Evolutionary conservation across 1,140 invertebrate genomes (phyloP), one percentile per base, ranked within the genome.

Genomic region (Euwallacea similis): DNA sequence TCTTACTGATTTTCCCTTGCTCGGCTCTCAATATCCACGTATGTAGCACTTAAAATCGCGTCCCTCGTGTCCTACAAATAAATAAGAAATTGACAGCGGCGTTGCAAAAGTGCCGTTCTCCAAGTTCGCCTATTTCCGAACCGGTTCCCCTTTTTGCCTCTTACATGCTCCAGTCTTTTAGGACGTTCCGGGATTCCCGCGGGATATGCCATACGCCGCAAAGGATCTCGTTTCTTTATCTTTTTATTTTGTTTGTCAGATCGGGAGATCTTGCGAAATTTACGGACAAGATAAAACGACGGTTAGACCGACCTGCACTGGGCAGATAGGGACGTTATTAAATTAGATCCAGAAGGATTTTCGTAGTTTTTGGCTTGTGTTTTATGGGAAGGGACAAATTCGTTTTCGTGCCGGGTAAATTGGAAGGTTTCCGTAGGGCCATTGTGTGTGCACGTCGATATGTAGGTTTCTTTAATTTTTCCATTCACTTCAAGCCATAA

Each of bases 231-330:
- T 68, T 68, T 61, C 66, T 68, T 68, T 60, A 68, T 68, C 66
- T 68, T 68, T 59, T 68, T 68, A 68, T 68, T 68, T 68, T 68
- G 66, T 68, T 68, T 68, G 66, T 68, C 58, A 68, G 66, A 60
- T 61, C 10, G 66, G 42, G 42, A 68, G 66, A 68, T 60, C 42
- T 47, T 41, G 56, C n/a, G 44, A 60, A 68, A 68, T 66, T 66
- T 66, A 58, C 13, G 65, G 42, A 46, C 53, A 58, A 58, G 47
- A 66, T 66, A 58, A 46, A 66, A 66, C 65, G 55, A 56, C 53
- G 11, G 65, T 21, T 56, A 58, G 10, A 56, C 11, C 15, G 63
- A 4, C 21, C 63, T 53, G 63, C 7, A 55, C 47, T 16, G 13
- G 33, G 50, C 59, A 44, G 21, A 65, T 53, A 54, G 21, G 47